Evolutionary conservation across 2,797 vertebrate species (phyloP), one percentile per base, ranked within the genome.

Genomic region (Nyctalus aviator): DNA sequence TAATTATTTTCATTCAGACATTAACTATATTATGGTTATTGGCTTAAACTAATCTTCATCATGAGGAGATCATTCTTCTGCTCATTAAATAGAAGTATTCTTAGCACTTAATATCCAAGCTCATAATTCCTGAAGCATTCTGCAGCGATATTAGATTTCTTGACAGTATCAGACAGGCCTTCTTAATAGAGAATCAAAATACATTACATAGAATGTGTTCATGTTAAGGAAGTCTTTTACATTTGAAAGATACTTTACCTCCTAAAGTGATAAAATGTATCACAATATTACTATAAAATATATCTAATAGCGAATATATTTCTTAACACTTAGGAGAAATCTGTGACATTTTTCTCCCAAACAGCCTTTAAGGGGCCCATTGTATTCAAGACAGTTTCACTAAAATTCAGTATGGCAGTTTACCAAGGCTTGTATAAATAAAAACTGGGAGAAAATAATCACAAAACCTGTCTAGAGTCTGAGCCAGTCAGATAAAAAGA

Each of bases 41-140:
- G 89, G 13, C 25, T 92, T 96, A 15, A 82, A 55, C 95, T 96
- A 97, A 46, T 50, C 64, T 44, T 95, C 91, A 90, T 68, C 91
- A 14, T 27, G 68, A 96, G 30, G 95, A 96, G 69, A 94, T 91
- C 86, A 95, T 97, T 97, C 1, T 81, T 95, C 94, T 85, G 68
- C 27, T 95, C 90, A 84, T 69, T 94, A 96, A 94, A 50, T 0
- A 86, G 48, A 96, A 96, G 25, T 81, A 15, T 86, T 95, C 50
- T 89, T 53, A 73, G 66, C 46, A 59, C 53, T 96, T 97, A 92
- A 91, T 79, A 85, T 78, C 48, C 71, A 96, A 93, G 25, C 3
- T 73, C 77, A 6, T 88, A 95, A 95, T 94, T 95, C 75, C 55
- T 93, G 44, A 96, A 90, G 23, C 30, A 27, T 89, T 93, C n/a